Evolutionary conservation across 2,113 vertebrate species (phyloP), one percentile per base, ranked within the genome.

Genomic region (Mormyrus iriodes): DNA sequence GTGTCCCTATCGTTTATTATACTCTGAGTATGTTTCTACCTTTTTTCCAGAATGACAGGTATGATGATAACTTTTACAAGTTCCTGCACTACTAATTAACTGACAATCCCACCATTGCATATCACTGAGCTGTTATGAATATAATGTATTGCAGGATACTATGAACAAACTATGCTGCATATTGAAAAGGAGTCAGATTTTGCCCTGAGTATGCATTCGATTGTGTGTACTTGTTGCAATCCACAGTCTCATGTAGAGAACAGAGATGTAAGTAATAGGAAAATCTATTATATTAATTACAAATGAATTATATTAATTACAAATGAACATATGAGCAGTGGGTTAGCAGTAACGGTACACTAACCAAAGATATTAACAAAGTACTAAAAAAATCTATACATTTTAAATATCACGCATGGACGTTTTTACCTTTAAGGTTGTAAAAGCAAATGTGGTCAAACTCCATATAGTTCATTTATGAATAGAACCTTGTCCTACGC

Each of bases 401-500:
- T 46, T 84, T 84, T 8, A 84, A 48, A 46, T 84, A 48, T 84
- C 39, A n/a, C 24, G 82, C 42, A 48, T 84, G 39, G 17, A n/a
- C 39, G 21, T 42, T 0, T 82, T 84, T 3, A 48, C 44, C 48
- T 84, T 84, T 84, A 84, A 46, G 21, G 82, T 42, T 84, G 21
- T 48, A 79, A 79, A 39, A 44, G n/a, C 27, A 15, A 17, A 53
- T 86, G 85, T 44, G 39, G 82, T 44, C 39, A 84, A 44, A 84
- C 79, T 84, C 39, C 42, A 84, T 48, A 24, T 6, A n/a, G 17
- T 10, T 93, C 42, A 88, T 93, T 94, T 92, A n/a, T 88, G 84
- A 93, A 92, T 89, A 89, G 73, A 13, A 82, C 89, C 91, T 65
- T 65, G 87, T 91, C 91, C 83, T 51, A 88, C 86, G 87, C 92